phyloP scores from a whole-genome alignment of 2,113 vertebrate genomes.

The Electrona antarctica region DNA sequence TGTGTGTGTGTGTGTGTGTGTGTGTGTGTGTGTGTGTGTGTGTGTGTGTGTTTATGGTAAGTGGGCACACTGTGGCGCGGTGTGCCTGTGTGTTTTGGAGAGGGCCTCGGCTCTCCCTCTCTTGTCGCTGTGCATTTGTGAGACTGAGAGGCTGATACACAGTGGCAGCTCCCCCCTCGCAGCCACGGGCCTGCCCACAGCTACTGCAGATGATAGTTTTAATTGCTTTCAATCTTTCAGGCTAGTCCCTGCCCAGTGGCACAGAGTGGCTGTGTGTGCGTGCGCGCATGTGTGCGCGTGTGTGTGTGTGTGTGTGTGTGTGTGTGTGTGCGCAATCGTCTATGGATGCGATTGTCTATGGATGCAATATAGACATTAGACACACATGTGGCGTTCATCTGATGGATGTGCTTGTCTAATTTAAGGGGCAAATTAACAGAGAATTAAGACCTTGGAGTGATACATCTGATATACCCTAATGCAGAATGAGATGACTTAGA shows the following conservation, averaged over 20 bases:
- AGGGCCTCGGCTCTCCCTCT: slow-evolving; percentile 56
- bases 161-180: slow-evolving; percentile 82
- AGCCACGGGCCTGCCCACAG: slow-evolving; percentile 83
- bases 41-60: not conserved
- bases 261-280: slow-evolving; percentile 50
- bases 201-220: slow-evolving; percentile 89
- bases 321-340: not conserved
- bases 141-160: slow-evolving; percentile 80
- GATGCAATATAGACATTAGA: slow-evolving; percentile 62
- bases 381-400: slow-evolving; percentile 50
- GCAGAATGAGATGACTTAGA: slow-evolving; percentile 11
- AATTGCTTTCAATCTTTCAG: slow-evolving; percentile 89
- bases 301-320: slow-evolving; percentile 28
- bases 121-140: slow-evolving; percentile 70
- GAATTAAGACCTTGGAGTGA: slow-evolving; percentile 62
- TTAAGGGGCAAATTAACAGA: slow-evolving; percentile 56
- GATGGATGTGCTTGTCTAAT: slow-evolving; percentile 68
- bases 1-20: slow-evolving; percentile 8
- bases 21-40: not conserved
- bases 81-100: not conserved
- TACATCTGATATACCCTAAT: slow-evolving; percentile 48
- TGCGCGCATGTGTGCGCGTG: slow-evolving; percentile 29
- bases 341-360: slow-evolving; percentile 46
- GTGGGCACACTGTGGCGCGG: not conserved
- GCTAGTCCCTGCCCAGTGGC: slow-evolving; percentile 84